Conservation (phyloP, 1,140 invertebrate species). For the Drosophila arawakana region DNA sequence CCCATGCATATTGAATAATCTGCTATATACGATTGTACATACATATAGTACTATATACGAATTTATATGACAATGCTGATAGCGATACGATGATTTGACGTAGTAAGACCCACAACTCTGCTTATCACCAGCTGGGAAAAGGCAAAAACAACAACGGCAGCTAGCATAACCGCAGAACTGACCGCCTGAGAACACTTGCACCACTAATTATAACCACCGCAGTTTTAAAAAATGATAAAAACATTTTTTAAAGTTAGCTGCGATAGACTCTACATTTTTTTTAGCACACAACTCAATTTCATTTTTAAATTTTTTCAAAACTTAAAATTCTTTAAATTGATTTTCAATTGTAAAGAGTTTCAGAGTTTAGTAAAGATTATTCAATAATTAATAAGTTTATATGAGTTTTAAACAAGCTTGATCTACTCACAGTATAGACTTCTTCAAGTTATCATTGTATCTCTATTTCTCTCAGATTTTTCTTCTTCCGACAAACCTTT, state of each 20-base stretch:
- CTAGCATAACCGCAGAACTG: constrained; percentile 1
- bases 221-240: constrained; percentile 2
- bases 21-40: constrained; percentile 12
- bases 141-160: constrained; percentile 21
- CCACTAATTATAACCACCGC: constrained; percentile 16
- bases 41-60: constrained; percentile 11
- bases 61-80: constrained; percentile 40
- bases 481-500: no score
- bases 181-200: constrained; percentile 40
- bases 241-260: neutral
- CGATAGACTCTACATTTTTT: no score
- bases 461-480: no score
- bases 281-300: no score
- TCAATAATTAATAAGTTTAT: no score
- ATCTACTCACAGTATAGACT: no score
- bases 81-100: constrained; percentile 45
- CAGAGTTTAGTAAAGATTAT: no score
- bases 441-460: no score
- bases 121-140: constrained; percentile 36
- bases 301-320: no score
- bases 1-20: constrained; percentile 53
- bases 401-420: no score
- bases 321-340: no score
- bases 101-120: constrained; percentile 50
- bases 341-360: no score